Evolutionary conservation across 64 coral and sea anemone species (phyloP), one percentile per base, ranked within the genome.

Genomic region (Catalaphyllia jardinei): DNA sequence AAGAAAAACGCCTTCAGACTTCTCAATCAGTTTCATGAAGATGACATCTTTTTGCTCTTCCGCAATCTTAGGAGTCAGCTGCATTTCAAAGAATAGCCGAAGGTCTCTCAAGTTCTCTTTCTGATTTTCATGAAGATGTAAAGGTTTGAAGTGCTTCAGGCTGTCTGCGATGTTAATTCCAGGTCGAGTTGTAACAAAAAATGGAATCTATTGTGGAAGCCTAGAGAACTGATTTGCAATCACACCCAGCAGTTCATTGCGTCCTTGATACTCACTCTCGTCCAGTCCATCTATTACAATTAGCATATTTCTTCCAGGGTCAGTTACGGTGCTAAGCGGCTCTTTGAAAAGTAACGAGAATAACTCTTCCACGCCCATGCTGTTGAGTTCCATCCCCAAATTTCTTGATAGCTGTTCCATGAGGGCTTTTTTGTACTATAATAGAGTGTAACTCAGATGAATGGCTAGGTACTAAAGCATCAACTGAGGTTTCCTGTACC

Each of bases 391-490:
- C 39, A 35, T 30, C 17, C 77, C 64, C 61, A 51, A 29, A 82
- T 90, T 90, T 57, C 77, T 81, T 60, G 88, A 38, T 72, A 90
- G 77, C 51, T 79, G 52, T 81, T 90, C 63, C 24, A 52, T 16
- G 52, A 90, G 60, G 35, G 79, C 72, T 20, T 54, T 49, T 46
- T 69, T 77, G 72, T 72, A 71, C 51, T 80, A 28, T 52, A 65
- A 77, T 67, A 90, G 46, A 72, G 88, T 31, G 31, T 10, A 25
- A 80, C 61, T 72, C 8, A 90, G 62, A 16, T 80, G 54, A 59
- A 42, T 8, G 16, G 79, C 89, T 12, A 91, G 9, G 31, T 80
- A 91, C 38, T 91, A 67, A 74, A 91, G 62, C 30, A 91, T 86
- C 22, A n/a, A 22, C 46, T 72, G 82, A 51, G 89, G 71, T 64